These are phyloP conservation scores for Ceyx cyanopectus DNA, from an alignment of 2,113 vertebrate species.

Conservation along the genomic window DNA sequence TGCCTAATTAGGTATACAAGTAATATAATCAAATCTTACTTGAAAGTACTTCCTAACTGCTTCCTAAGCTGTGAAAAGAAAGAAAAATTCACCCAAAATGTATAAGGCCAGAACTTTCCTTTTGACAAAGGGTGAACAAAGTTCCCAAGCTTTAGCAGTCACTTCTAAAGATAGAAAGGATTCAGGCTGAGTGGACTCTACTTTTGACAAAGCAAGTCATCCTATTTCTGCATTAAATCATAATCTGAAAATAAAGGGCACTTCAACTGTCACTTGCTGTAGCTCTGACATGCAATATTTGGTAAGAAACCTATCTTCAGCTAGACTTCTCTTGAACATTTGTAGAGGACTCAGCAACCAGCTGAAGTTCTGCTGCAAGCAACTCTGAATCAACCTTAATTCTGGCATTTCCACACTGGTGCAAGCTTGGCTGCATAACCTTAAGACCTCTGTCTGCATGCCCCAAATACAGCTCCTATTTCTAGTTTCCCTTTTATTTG, in stretches of 20 bases:
- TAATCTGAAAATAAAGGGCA: constrained; percentile 40
- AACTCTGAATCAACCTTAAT: neutral
- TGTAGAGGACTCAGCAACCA: neutral
- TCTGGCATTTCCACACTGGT: neutral
- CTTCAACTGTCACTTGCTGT: constrained; percentile 32
- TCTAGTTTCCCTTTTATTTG: neutral
- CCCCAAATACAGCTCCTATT: neutral
- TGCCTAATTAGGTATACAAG: neutral
- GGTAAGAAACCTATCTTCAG: neutral
- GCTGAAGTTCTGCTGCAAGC: neutral
- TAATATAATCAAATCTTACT: neutral
- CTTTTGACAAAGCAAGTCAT: constrained; percentile 3
- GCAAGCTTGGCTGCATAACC: neutral
- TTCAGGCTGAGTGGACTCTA: neutral
- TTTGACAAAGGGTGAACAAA: neutral
- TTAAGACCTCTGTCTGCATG: neutral
- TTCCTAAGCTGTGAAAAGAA: neutral
- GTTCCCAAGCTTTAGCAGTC: neutral
- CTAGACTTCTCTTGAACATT: neutral
- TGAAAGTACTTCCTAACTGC: neutral
- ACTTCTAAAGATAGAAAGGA: neutral
- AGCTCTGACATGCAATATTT: neutral
- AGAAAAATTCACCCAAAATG: neutral
- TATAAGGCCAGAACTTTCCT: neutral
- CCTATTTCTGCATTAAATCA: constrained; percentile 18